phyloP scores from a whole-genome alignment of 2,797 vertebrate species.

The Decapterus maruadsi region DNA sequence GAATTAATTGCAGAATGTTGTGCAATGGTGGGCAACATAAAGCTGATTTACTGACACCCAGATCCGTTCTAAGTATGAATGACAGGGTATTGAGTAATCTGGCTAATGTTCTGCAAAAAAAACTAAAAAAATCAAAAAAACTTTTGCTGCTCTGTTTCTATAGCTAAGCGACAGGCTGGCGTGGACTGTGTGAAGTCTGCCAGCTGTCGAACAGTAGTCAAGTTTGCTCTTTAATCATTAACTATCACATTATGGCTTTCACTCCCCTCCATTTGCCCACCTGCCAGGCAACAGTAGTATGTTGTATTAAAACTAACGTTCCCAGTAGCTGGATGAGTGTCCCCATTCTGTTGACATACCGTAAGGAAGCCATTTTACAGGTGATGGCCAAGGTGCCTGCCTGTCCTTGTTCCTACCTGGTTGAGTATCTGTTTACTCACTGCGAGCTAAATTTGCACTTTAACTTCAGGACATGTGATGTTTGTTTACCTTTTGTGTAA shows the following conservation, averaged over 20 bases:
- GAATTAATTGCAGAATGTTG: not conserved
- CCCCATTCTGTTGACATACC: conserved; percentile 64
- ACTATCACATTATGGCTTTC: conserved; percentile 54
- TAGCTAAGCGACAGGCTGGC: conserved; percentile 17
- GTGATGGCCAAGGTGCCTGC: conserved; percentile 31
- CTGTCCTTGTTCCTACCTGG: conserved; percentile 36
- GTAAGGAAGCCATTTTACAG: conserved; percentile 62
- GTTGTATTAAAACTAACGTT: conserved; percentile 31
- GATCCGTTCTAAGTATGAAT: conserved; percentile 10
- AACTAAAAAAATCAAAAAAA: too few species aligned
- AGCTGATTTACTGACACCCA: conserved; percentile 20
- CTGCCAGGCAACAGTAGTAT: conserved; percentile 67
- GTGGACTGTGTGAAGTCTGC: conserved; percentile 46
- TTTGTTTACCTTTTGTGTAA: conserved; percentile 49
- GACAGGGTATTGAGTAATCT: conserved; percentile 15
- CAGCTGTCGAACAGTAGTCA: conserved; percentile 68
- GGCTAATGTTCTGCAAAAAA: conserved; percentile 6
- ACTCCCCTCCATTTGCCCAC: conserved; percentile 49
- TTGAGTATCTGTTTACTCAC: conserved; percentile 27
- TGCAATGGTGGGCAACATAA: conserved; percentile 5
- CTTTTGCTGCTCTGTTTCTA: not conserved
- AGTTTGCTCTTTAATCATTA: conserved; percentile 77
- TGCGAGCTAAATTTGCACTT: conserved; percentile 47
- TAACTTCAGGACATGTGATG: conserved; percentile 33
- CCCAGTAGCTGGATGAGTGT: conserved; percentile 35